These are phyloP conservation scores for Pseudomyrmex concolor DNA, from an alignment of 1,140 invertebrate species.

Conservation along the genomic window DNA sequence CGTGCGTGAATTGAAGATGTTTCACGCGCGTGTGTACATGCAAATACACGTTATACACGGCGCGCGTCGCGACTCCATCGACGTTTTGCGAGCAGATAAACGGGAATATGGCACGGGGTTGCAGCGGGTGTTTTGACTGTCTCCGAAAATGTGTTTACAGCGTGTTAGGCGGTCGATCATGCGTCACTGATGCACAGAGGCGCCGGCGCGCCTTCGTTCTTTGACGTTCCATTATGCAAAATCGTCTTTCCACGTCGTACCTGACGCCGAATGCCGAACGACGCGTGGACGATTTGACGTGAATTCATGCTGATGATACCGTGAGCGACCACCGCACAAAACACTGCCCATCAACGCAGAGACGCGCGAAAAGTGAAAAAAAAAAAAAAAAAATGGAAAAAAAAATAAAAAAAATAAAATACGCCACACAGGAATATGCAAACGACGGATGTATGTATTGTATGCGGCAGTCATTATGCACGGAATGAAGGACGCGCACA, in stretches of 20 bases:
- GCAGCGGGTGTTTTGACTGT: conserved; percentile 65
- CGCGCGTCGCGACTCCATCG: conserved; percentile 21
- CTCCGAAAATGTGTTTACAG: conserved; percentile 74
- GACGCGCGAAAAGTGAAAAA: conserved; percentile 40
- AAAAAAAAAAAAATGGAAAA: conserved; percentile 1
- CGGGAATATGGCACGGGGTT: conserved; percentile 57
- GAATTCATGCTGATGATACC: conserved; percentile 66
- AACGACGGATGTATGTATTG: too few relatives aligned
- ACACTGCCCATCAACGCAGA: conserved; percentile 59
- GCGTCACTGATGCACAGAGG: conserved; percentile 69
- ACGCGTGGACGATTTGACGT: conserved; percentile 75
- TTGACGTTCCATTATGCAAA: conserved; percentile 78
- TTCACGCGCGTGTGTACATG: conserved; percentile 35
- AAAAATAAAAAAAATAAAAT: not conserved
- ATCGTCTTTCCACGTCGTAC: conserved; percentile 68
- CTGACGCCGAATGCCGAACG: conserved; percentile 66
- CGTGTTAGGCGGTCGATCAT: conserved; percentile 72
- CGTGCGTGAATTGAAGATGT: not conserved
- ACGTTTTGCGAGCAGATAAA: conserved; percentile 66
- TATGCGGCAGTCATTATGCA: not conserved
- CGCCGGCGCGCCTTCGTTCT: conserved; percentile 65
- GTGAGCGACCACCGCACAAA: conserved; percentile 31
- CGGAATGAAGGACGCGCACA: not conserved
- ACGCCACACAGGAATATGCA: too few relatives aligned
- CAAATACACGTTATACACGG: conserved; percentile 19